Evolutionary conservation across 1,140 invertebrate species (phyloP).

Genomic region (Drosophila mojavensis): DNA sequence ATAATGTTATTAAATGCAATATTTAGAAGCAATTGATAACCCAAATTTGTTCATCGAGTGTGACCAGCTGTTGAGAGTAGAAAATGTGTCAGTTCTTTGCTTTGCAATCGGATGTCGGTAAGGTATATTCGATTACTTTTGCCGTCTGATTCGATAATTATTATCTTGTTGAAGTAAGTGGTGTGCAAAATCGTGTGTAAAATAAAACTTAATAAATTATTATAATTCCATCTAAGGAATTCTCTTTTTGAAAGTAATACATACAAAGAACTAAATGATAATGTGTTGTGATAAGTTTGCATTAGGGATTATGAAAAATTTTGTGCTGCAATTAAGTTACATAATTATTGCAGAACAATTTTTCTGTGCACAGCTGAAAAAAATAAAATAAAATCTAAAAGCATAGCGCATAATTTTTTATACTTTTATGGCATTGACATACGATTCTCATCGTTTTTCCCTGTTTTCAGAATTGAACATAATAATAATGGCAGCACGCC

Average conservation of each 20-base stretch:
- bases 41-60: constrained; percentile 5
- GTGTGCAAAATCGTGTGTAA: constrained; percentile 43
- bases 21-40: constrained; percentile 2
- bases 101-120: background rate
- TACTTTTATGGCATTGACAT: background rate
- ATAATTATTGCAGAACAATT: constrained; percentile 62
- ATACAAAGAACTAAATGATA: background rate
- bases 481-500: constrained; percentile 76
- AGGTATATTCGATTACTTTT: constrained; percentile 13
- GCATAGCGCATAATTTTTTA: background rate
- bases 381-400: background rate
- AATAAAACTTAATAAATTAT: constrained; percentile 16
- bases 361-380: constrained; percentile 16
- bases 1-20: background rate
- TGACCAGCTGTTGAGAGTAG: constrained; percentile 9
- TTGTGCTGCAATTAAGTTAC: constrained; percentile 50
- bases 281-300: background rate
- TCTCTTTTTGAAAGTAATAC: background rate
- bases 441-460: background rate
- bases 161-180: constrained; percentile 38
- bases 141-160: constrained; percentile 24
- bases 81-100: background rate
- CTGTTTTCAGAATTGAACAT: constrained; percentile 26
- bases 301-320: too few relatives aligned
- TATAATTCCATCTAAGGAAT: background rate